Evolutionary conservation across 1,140 invertebrate species (phyloP).

Genomic region (Atta cephalotes): DNA sequence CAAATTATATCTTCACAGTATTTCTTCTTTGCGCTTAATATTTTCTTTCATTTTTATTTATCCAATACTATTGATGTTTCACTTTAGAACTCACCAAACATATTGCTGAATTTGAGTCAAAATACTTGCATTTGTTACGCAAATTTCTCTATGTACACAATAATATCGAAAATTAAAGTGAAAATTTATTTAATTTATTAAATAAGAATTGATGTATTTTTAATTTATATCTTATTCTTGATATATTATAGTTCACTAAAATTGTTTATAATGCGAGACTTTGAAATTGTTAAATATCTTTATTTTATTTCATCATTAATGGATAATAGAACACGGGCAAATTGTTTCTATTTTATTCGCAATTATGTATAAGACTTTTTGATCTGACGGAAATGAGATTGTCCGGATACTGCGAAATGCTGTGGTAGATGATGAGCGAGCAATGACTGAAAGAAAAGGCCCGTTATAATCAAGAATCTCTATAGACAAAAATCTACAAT

Average conservation of each 20-base stretch:
- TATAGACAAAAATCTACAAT: slow-evolving; percentile 26
- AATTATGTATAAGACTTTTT: slow-evolving; percentile 29
- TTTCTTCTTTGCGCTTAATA: not conserved
- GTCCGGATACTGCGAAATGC: not conserved
- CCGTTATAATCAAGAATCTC: not conserved
- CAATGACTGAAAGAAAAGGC: not conserved
- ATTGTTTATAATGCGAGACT: not conserved
- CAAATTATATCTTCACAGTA: not conserved
- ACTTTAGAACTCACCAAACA: not conserved
- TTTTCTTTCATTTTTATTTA: slow-evolving; percentile 16
- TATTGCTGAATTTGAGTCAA: slow-evolving; percentile 1
- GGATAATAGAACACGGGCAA: not conserved
- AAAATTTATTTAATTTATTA: not conserved
- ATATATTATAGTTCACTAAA: not conserved
- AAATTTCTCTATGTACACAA: not conserved
- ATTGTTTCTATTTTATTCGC: not conserved
- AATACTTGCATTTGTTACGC: not conserved
- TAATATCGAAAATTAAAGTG: not conserved
- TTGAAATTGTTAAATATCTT: slow-evolving; percentile 11
- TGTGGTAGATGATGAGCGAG: not conserved
- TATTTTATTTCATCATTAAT: not conserved
- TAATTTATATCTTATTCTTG: slow-evolving; percentile 1
- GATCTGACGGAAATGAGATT: not conserved
- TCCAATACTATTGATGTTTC: not conserved
- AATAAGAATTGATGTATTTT: not conserved